These are phyloP conservation scores for Eciton burchellii DNA, from an alignment of 1,140 invertebrate genomes.

Conservation along the genomic window DNA sequence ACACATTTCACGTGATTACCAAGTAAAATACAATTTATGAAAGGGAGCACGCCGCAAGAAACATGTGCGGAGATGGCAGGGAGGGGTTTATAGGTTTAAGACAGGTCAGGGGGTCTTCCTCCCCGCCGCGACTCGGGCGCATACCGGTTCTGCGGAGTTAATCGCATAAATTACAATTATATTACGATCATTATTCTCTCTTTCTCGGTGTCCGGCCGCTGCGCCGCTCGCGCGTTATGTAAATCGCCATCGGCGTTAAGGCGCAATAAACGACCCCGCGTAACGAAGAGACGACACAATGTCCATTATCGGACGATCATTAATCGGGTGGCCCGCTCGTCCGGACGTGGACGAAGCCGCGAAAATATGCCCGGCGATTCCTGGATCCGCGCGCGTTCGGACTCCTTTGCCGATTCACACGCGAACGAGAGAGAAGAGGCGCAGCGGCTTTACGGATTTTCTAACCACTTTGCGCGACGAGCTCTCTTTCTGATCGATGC, in stretches of 20 bases:
- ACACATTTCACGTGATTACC: constrained; percentile 29
- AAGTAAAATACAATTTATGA: constrained; percentile 52
- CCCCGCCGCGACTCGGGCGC: constrained; percentile 11
- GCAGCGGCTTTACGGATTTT: constrained; percentile 13
- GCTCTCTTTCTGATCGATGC: constrained; percentile 25
- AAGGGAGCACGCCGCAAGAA: constrained; percentile 4
- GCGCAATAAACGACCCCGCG: constrained; percentile 36
- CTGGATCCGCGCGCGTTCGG: background rate
- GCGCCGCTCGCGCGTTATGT: constrained; percentile 52
- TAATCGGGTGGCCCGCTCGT: background rate
- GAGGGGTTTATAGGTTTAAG: constrained; percentile 58
- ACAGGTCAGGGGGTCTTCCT: constrained; percentile 56
- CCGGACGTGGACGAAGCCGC: background rate
- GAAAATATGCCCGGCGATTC: constrained; percentile 12
- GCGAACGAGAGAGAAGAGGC: background rate
- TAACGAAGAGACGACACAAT: constrained; percentile 48
- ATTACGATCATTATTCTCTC: constrained; percentile 65
- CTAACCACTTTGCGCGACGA: constrained; percentile 13
- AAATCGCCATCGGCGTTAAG: constrained; percentile 57
- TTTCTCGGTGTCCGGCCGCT: constrained; percentile 21
- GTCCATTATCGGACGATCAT: constrained; percentile 40
- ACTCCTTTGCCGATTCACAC: background rate
- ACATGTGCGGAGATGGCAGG: no score
- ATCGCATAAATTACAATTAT: constrained; percentile 70
- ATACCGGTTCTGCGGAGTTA: constrained; percentile 60